Evolutionary conservation across 2,113 vertebrate species (phyloP).

Genomic region (Protobothrops mucrosquamatus): DNA sequence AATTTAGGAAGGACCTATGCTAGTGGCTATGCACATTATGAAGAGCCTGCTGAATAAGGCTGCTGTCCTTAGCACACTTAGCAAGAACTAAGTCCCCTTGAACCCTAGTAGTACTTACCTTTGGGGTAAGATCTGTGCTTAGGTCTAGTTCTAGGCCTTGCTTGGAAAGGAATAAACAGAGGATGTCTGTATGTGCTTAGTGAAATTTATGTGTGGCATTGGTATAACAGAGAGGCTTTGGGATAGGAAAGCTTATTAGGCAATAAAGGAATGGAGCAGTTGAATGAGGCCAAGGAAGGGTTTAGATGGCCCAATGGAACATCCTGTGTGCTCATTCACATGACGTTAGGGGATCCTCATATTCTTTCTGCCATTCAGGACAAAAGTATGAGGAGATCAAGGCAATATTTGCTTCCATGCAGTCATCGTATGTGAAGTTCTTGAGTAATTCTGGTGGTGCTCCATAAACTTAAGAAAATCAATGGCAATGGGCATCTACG

Average conservation of each 20-base stretch:
- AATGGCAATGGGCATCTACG: slow-evolving; percentile 26
- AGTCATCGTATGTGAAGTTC: slow-evolving; percentile 59
- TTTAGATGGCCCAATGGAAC: slow-evolving; percentile 15
- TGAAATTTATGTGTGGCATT: not conserved
- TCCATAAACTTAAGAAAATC: slow-evolving; percentile 50
- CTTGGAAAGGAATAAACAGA: not conserved
- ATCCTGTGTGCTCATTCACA: not conserved
- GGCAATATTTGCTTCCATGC: slow-evolving; percentile 49
- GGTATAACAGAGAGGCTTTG: slow-evolving; percentile 36
- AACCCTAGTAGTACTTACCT: not conserved
- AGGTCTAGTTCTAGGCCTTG: not conserved
- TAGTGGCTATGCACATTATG: slow-evolving; percentile 78
- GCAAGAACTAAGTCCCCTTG: not conserved
- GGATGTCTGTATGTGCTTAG: slow-evolving; percentile 10
- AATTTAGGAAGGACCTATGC: slow-evolving; percentile 81
- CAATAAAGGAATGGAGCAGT: not conserved
- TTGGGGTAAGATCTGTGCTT: not conserved
- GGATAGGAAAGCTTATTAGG: slow-evolving; percentile 18
- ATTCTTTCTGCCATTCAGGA: slow-evolving; percentile 17
- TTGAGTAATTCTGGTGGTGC: slow-evolving; percentile 49
- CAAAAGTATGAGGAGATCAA: slow-evolving; percentile 29
- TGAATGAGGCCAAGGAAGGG: slow-evolving; percentile 30
- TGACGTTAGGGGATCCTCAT: slow-evolving; percentile 23
- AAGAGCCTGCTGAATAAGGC: slow-evolving; percentile 71
- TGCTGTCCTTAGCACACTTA: not conserved